A percentile compares a stretch with the other conserved stretches of the same genome.
Evolutionary conservation across 2,888 invertebrate species (phyloP).

Genomic region (Coenonympha glycerion): DNA sequence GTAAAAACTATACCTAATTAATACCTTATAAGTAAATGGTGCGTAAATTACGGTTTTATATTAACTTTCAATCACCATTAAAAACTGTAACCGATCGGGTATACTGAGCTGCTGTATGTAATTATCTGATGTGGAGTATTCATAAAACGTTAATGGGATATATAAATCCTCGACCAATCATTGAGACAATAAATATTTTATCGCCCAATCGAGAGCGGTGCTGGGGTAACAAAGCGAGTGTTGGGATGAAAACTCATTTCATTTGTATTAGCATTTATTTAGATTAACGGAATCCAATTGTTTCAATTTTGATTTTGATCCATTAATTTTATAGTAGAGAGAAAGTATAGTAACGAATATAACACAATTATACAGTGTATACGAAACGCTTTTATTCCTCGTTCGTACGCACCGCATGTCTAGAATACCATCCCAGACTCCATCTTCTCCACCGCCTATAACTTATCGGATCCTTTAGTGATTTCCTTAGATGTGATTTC

Average conservation of each 20-base stretch:
- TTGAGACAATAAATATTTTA: slow-evolving; percentile 6
- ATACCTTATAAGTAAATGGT: too few relatives aligned
- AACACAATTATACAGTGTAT: too few relatives aligned
- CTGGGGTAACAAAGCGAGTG: neutral
- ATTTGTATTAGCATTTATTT: slow-evolving; percentile 3
- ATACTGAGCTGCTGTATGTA: neutral
- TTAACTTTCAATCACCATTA: neutral
- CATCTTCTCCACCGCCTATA: too few relatives aligned
- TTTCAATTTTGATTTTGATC: neutral
- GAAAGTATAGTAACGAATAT: too few relatives aligned
- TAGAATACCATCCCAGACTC: too few relatives aligned
- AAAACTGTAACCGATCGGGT: neutral
- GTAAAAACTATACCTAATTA: too few relatives aligned
- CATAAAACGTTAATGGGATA: slow-evolving; percentile 2
- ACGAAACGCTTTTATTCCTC: too few relatives aligned
- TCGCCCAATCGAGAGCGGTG: neutral
- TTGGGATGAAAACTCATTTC: neutral
- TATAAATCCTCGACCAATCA: slow-evolving; percentile 1
- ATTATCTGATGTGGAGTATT: neutral
- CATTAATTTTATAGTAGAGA: neutral
- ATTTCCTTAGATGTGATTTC: too few relatives aligned
- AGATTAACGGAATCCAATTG: slow-evolving; percentile 1
- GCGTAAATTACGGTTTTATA: too few relatives aligned
- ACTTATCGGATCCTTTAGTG: too few relatives aligned
- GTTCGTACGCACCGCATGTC: too few relatives aligned